Conservation (phyloP, 2,888 invertebrate genomes). For the Drosophila heteroneura region DNA sequence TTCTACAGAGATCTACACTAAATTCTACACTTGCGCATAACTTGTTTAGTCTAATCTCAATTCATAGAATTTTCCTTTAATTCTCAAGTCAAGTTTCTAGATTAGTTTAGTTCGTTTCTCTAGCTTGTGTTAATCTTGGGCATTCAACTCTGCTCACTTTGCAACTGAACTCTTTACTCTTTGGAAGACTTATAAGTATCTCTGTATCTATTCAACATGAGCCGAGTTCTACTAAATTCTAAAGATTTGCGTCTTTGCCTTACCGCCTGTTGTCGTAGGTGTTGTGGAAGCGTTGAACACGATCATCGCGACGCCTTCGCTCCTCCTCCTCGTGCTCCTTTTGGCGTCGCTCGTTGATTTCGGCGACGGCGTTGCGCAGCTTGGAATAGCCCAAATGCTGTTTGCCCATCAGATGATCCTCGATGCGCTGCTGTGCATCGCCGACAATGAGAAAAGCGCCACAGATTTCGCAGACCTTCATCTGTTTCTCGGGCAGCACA, state of each 20-base stretch:
- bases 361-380: constrained; percentile 89
- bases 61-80: neutral
- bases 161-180: neutral
- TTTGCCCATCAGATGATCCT: constrained; percentile 99
- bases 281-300: constrained; percentile 68
- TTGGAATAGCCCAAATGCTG: constrained; percentile 96
- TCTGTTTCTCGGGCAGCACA: constrained; percentile 97
- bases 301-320: constrained; percentile 82
- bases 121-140: neutral
- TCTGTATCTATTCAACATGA: neutral
- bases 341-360: constrained; percentile 88
- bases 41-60: neutral
- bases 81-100: neutral
- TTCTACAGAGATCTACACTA: neutral
- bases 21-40: neutral
- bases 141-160: neutral
- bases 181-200: neutral
- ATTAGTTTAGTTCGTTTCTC: neutral
- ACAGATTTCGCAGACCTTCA: constrained; percentile 99
- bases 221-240: neutral
- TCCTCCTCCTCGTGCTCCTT: constrained; percentile 88
- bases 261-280: constrained; percentile 73
- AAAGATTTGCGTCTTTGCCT: constrained; percentile 3
- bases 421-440: constrained; percentile 98
- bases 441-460: constrained; percentile 99